Base-by-base conservation (phyloP, 2,113 vertebrate genomes). In the Maccullochella peelii region DNA sequence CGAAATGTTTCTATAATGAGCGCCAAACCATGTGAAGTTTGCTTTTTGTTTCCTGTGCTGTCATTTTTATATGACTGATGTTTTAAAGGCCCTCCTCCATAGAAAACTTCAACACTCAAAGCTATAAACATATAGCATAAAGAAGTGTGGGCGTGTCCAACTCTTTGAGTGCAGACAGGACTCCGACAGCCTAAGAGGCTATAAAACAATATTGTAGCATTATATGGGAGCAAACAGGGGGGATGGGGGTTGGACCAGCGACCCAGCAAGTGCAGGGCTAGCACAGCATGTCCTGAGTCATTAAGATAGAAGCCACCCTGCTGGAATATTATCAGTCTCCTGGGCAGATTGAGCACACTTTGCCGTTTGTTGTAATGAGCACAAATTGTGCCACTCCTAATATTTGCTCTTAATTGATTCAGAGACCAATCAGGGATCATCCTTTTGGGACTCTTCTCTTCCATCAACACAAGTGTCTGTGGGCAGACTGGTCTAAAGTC, bases 271-370 rank as follows among this genome's bases (percentile, higher is more conserved):
- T 52, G 67, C 50, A 72, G 83, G 75, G 69, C 72, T 54, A 79
- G 66, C 67, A 67, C 44, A 63, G 68, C 83, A 42, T 57, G 85
- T 80, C 85, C 83, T 36, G 65, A 76, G 73, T 83, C 73, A 85
- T 85, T 88, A 81, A 74, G 71, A 77, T 20, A 63, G 36, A 52
- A 57, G 44, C 42, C 63, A 85, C 67, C 68, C 69, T 68, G 76
- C 73, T 30, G 65, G 77, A 80, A 20, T 71, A 30, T 73, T 66
- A 83, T 81, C 42, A 52, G 62, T 73, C 82, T 85, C 82, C 73
- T 20, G 61, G 58, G 83, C 59, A 55, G 78, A 80, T 47, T 47
- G 79, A 36, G 52, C 79, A 90, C 77, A 77, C 54, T 55, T 15
- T 66, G 77, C 67, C 81, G 82, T 84, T 78, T 65, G 68, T 77